Conservation (phyloP, 2,797 vertebrate species). For the Gobio occitaniae region DNA sequence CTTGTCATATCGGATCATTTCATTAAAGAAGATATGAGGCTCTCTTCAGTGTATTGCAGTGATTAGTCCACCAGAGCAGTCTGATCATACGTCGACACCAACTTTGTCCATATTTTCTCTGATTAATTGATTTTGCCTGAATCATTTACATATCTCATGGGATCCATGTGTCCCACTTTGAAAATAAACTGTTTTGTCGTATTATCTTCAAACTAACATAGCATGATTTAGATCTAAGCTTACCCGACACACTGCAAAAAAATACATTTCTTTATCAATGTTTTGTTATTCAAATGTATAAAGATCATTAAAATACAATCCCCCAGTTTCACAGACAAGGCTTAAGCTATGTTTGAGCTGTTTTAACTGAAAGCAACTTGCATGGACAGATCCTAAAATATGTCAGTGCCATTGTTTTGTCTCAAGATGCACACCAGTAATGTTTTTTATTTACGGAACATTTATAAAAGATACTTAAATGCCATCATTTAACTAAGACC, state of each 20-base stretch:
- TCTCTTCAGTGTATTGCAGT: not conserved
- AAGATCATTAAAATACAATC: not conserved
- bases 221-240: not conserved
- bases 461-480: too few relatives aligned
- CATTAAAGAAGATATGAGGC: constrained; percentile 22
- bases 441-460: too few relatives aligned
- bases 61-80: not conserved
- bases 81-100: not conserved
- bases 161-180: not conserved
- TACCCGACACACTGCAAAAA: not conserved
- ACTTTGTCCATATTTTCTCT: constrained; percentile 27
- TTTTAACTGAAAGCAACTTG: too few relatives aligned
- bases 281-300: not conserved
- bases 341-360: too few relatives aligned
- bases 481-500: too few relatives aligned
- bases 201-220: constrained; percentile 12
- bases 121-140: constrained; percentile 11
- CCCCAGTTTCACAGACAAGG: too few relatives aligned
- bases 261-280: not conserved
- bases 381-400: too few relatives aligned
- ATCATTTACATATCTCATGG: constrained; percentile 5
- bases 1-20: constrained; percentile 41
- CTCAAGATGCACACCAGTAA: too few relatives aligned
- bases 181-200: constrained; percentile 2
- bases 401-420: too few relatives aligned